Evolutionary conservation across 2,113 vertebrate species (phyloP).

Genomic region (Tylochromis polylepis): DNA sequence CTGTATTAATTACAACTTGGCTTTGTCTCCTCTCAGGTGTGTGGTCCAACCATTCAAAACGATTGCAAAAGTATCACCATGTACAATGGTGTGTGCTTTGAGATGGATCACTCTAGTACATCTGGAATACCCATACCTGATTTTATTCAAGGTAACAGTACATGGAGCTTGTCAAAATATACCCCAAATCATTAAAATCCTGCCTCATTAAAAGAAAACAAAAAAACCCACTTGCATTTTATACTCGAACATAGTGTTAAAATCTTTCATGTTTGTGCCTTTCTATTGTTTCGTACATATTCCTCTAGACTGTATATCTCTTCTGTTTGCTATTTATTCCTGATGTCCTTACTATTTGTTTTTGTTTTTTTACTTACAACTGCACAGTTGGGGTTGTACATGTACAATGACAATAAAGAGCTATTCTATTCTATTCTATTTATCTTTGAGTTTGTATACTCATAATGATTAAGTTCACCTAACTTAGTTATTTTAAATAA

Average conservation of each 20-base stretch:
- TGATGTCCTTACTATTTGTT: neutral
- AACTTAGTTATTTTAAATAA: neutral
- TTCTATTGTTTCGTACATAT: neutral
- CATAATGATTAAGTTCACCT: too few relatives aligned
- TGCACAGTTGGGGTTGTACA: neutral
- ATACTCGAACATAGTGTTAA: neutral
- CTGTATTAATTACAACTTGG: neutral
- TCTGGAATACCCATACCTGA: neutral
- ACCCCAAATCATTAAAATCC: neutral
- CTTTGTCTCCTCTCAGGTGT: constrained; percentile 41
- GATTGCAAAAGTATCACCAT: neutral
- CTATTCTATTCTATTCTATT: neutral
- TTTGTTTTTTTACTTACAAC: neutral
- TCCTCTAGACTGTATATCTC: neutral
- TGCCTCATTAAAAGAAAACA: neutral
- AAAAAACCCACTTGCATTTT: neutral
- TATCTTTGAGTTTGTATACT: too few relatives aligned
- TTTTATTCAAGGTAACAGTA: neutral
- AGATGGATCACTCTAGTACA: neutral
- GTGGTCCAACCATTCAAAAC: neutral
- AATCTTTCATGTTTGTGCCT: neutral
- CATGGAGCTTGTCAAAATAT: neutral
- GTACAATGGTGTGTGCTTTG: neutral
- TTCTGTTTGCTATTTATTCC: neutral
- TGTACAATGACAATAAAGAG: neutral